A percentile compares a stretch with the other conserved stretches of the same genome.
Evolutionary conservation across 92 coral and sea anemone species (phyloP).

Genomic region (Epizoanthus ramosus): DNA sequence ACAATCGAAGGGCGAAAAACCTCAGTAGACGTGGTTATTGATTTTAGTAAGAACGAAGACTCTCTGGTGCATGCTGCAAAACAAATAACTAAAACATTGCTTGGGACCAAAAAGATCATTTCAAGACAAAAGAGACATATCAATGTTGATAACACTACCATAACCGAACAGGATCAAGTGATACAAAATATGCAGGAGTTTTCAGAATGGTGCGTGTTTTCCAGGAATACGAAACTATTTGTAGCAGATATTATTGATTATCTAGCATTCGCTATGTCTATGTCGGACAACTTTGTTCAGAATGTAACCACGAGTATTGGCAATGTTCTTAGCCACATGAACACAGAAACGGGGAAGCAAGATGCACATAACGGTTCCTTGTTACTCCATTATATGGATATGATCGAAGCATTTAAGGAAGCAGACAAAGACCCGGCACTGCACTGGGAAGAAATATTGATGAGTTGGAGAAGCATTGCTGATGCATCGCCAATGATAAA

Average conservation of each 20-base stretch:
- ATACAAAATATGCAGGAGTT: not conserved
- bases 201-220: constrained; percentile 21
- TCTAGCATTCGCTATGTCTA: constrained; percentile 12
- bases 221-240: constrained; percentile 22
- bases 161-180: not conserved
- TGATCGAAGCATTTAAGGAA: not conserved
- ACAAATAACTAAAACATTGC: constrained; percentile 28
- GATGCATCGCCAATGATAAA: constrained; percentile 8
- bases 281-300: not conserved
- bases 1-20: constrained; percentile 30
- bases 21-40: constrained; percentile 48
- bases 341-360: not conserved
- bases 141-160: not conserved
- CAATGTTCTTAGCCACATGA: not conserved
- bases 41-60: constrained; percentile 41
- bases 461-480: constrained; percentile 8
- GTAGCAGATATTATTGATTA: constrained; percentile 39
- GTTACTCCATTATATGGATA: not conserved
- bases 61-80: constrained; percentile 50
- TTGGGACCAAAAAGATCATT: not conserved
- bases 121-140: not conserved
- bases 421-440: not conserved
- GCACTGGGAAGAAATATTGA: constrained; percentile 24
- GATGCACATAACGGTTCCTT: not conserved
- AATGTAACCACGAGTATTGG: not conserved